These are phyloP conservation scores for Hoplostethus mediterraneus DNA, from an alignment of 2,797 vertebrate genomes.

Conservation along the genomic window DNA sequence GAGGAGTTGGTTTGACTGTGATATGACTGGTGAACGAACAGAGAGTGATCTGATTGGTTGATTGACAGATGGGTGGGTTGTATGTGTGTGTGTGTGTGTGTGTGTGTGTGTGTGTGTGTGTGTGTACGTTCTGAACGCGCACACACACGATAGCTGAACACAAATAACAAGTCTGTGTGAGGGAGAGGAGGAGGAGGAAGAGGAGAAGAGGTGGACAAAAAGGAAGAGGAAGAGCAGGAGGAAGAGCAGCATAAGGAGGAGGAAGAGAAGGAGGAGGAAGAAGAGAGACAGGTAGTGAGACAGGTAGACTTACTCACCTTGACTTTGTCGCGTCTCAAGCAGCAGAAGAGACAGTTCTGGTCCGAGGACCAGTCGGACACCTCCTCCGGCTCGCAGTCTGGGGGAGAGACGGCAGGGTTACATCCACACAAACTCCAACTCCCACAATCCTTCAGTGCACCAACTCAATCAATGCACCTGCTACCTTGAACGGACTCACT, in stretches of 20 bases:
- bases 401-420: conserved; percentile 23
- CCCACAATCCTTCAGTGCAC: not conserved
- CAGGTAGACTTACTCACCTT: conserved; percentile 84
- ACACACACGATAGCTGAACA: conserved; percentile 35
- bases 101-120: not conserved
- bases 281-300: not conserved
- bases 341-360: conserved; percentile 98
- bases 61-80: no score
- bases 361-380: conserved; percentile 97
- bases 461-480: not conserved
- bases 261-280: not conserved
- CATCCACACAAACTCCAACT: conserved; percentile 6
- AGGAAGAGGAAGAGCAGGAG: not conserved
- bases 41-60: no score
- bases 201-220: not conserved
- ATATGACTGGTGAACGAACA: no score
- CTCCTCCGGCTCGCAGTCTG: conserved; percentile 94
- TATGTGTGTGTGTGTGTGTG: no score
- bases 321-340: conserved; percentile 93
- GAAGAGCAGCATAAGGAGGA: no score
- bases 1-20: no score
- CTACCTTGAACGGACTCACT: not conserved
- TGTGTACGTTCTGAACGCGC: not conserved
- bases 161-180: conserved; percentile 45
- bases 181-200: conserved; percentile 12